Base-by-base conservation (phyloP, 2,113 vertebrate species). In the Crocuta crocuta region DNA sequence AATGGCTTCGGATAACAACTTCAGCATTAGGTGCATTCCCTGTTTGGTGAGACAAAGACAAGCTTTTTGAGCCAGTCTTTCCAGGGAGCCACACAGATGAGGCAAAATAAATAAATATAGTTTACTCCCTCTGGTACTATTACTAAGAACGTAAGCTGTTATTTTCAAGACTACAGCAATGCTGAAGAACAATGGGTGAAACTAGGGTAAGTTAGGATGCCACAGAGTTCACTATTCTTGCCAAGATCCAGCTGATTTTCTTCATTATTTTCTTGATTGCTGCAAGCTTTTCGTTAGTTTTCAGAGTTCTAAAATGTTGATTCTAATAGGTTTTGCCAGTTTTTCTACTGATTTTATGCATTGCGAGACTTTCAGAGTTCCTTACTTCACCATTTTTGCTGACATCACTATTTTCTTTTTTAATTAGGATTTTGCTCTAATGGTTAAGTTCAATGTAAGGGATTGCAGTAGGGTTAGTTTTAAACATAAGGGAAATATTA, bases 321-420 rank as follows among this genome's bases (percentile, higher is more conserved):
- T 88, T 76, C 43, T 81, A n/a, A 65, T 16, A n/a, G 7, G 13
- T 95, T 50, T 89, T 84, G 65, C 7, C 55, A 89, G 10, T 87
- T 84, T 73, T 89, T 70, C 15, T 1, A 33, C 39, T 82, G 19
- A 7, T 92, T 74, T 89, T 58, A 17, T 53, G 17, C 10, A 10
- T 35, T 66, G 9, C 21, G 16, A 16, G 16, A 43, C 33, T 92
- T 87, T 76, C 63, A 16, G 55, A 83, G 6, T 89, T 80, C 28
- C 45, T 63, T 50, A 63, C 8, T 83, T 43, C 39, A 48, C 28
- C 31, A 63, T 66, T 96, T 92, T 89, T 84, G 35, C 19, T 82
- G 33, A 39, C 31, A 73, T 97, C 31, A 58, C 39, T 94, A 48
- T 93, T 83, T 95, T 81, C 50, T 91, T 87, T 91, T 79, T 65